phyloP scores from a whole-genome alignment of 2,888 invertebrate species.

The Spialia ferax region DNA sequence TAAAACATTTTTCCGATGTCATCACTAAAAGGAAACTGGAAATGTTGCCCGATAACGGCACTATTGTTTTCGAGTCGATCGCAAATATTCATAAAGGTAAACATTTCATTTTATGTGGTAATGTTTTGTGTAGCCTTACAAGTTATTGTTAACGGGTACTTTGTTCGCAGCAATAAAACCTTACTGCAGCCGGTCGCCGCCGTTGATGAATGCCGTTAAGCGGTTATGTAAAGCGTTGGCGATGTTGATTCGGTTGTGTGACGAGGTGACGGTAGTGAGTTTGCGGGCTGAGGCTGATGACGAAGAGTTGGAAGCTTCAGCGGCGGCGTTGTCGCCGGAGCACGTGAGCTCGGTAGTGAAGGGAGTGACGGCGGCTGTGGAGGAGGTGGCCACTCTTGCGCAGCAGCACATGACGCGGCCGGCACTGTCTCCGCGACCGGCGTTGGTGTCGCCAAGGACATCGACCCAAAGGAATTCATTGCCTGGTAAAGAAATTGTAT shows the following conservation, averaged over 20 bases:
- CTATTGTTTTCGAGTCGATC: slow-evolving; percentile 96
- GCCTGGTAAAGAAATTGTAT: slow-evolving; percentile 62
- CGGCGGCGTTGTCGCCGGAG: slow-evolving; percentile 72
- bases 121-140: neutral
- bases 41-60: slow-evolving; percentile 97
- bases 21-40: slow-evolving; percentile 96
- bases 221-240: slow-evolving; percentile 95
- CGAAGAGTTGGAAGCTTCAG: slow-evolving; percentile 68
- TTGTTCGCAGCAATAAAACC: slow-evolving; percentile 81
- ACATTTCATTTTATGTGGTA: slow-evolving; percentile 2
- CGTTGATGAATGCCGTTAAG: slow-evolving; percentile 92
- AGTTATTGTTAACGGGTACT: neutral
- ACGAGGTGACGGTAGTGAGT: slow-evolving; percentile 93
- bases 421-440: slow-evolving; percentile 75
- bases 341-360: slow-evolving; percentile 76
- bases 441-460: slow-evolving; percentile 75
- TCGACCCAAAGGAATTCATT: slow-evolving; percentile 84
- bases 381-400: slow-evolving; percentile 89
- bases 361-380: slow-evolving; percentile 74
- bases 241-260: slow-evolving; percentile 95
- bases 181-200: slow-evolving; percentile 87
- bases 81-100: slow-evolving; percentile 93
- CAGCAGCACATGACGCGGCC: slow-evolving; percentile 92
- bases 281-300: slow-evolving; percentile 85
- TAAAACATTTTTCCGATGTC: slow-evolving; percentile 97